phyloP scores from a whole-genome alignment of 2,888 invertebrate species.

The Drosophila borealis region DNA sequence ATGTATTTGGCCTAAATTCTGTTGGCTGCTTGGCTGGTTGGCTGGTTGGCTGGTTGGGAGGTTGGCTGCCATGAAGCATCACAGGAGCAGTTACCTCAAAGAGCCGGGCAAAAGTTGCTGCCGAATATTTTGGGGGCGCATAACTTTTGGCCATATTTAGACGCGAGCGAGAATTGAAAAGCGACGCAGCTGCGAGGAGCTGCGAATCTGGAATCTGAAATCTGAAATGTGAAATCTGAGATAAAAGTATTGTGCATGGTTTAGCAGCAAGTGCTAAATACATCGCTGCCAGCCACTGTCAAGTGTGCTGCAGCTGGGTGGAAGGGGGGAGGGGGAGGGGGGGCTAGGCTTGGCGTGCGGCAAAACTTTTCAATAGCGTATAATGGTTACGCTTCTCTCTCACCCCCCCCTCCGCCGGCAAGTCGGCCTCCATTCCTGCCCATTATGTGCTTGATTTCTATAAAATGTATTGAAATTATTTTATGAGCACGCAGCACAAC shows the following conservation, averaged over 20 bases:
- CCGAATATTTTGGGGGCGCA: slow-evolving; percentile 48
- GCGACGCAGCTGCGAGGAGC: slow-evolving; percentile 44
- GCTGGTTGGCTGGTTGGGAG: not conserved
- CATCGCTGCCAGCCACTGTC: not conserved
- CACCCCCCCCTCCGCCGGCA: slow-evolving; percentile 9
- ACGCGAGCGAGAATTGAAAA: slow-evolving; percentile 45
- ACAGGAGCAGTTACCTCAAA: slow-evolving; percentile 7
- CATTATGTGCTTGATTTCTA: slow-evolving; percentile 34
- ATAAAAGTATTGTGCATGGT: slow-evolving; percentile 49
- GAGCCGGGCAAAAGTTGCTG: slow-evolving; percentile 34
- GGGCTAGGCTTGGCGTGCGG: not conserved
- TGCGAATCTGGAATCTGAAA: slow-evolving; percentile 26
- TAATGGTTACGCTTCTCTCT: slow-evolving; percentile 33
- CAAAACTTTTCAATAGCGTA: slow-evolving; percentile 49
- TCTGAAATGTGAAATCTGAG: slow-evolving; percentile 40
- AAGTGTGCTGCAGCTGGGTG: not conserved
- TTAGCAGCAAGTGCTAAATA: slow-evolving; percentile 26
- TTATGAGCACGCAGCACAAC: slow-evolving; percentile 11
- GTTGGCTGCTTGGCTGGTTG: not conserved
- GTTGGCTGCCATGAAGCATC: slow-evolving; percentile 1
- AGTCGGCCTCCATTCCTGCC: not conserved
- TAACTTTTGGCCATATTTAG: slow-evolving; percentile 65
- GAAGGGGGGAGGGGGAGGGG: not conserved
- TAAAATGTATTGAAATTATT: slow-evolving; percentile 54
- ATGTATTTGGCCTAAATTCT: slow-evolving; percentile 25